A percentile compares a stretch with the other conserved stretches of the same genome.
Conservation (phyloP, 2,888 invertebrate species). For the Cryptocephalus primarius region DNA sequence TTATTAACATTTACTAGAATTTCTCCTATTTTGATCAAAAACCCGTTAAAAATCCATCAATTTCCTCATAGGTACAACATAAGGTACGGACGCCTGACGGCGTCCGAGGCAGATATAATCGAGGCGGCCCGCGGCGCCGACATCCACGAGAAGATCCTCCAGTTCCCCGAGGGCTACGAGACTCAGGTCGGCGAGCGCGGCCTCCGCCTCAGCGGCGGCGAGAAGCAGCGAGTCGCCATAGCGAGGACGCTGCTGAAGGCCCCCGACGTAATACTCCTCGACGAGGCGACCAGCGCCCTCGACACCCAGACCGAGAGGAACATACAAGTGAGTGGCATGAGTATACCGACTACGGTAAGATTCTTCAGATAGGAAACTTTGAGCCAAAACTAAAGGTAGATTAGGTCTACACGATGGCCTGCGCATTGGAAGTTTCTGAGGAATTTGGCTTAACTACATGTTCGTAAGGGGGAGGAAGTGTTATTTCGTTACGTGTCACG, state of each 20-base stretch:
- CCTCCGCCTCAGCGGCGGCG: slow-evolving; percentile 88
- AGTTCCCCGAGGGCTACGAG: slow-evolving; percentile 69
- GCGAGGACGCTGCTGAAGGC: slow-evolving; percentile 89
- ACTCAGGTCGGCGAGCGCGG: slow-evolving; percentile 86
- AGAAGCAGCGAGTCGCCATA: slow-evolving; percentile 95
- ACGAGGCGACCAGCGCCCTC: slow-evolving; percentile 91
- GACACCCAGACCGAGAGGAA: slow-evolving; percentile 92
- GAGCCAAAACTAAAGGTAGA: too few relatives aligned
- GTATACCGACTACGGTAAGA: too few relatives aligned
- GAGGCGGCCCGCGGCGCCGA: slow-evolving; percentile 86
- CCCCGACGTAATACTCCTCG: slow-evolving; percentile 80
- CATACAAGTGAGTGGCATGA: slow-evolving; percentile 49
- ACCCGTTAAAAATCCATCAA: too few relatives aligned
- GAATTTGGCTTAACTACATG: too few relatives aligned
- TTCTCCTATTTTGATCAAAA: too few relatives aligned
- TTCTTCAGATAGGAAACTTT: too few relatives aligned
- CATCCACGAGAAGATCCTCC: slow-evolving; percentile 82
- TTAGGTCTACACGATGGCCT: too few relatives aligned
- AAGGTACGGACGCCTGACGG: slow-evolving; percentile 75
- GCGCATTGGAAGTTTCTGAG: too few relatives aligned
- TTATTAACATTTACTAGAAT: too few relatives aligned
- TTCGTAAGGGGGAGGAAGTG: too few relatives aligned
- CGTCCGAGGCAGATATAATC: slow-evolving; percentile 71
- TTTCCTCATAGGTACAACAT: slow-evolving; percentile 77
- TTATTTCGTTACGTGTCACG: too few relatives aligned